phyloP scores from a whole-genome alignment of 2,797 vertebrate species.

The Melanotaenia nigrans region DNA sequence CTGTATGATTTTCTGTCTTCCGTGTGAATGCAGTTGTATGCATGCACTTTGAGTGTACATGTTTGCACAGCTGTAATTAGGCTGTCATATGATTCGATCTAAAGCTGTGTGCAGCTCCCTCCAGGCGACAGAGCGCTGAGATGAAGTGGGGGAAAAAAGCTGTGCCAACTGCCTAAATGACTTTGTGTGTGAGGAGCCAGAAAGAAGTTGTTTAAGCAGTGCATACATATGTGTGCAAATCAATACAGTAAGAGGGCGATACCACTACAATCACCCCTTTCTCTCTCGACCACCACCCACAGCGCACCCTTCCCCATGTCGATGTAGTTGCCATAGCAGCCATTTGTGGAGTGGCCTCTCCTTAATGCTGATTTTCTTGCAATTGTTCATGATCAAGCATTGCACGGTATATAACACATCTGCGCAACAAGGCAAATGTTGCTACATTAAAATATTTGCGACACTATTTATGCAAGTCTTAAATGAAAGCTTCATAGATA shows the following conservation, averaged over 20 bases:
- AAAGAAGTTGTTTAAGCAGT: conserved; percentile 53
- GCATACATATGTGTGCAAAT: conserved; percentile 56
- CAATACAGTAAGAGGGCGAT: conserved; percentile 73
- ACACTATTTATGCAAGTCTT: neutral
- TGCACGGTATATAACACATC: conserved; percentile 32
- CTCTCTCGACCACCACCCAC: conserved; percentile 32
- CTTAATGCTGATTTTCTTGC: conserved; percentile 56
- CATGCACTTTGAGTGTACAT: conserved; percentile 44
- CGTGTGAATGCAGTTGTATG: conserved; percentile 46
- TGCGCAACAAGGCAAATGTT: neutral
- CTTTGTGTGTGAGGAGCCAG: conserved; percentile 12
- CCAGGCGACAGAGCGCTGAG: conserved; percentile 37
- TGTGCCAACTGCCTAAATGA: conserved; percentile 33
- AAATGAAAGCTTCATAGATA: neutral
- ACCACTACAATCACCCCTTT: conserved; percentile 58
- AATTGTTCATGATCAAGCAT: conserved; percentile 34
- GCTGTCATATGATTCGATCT: conserved; percentile 52
- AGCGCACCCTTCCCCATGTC: conserved; percentile 28
- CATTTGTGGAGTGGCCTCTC: conserved; percentile 60
- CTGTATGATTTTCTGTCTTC: conserved; percentile 51
- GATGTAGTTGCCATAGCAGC: conserved; percentile 78
- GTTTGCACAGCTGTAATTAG: conserved; percentile 73
- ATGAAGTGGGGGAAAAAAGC: conserved; percentile 30
- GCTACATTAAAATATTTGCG: neutral
- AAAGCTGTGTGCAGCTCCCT: conserved; percentile 41